Evolutionary conservation across 2,797 vertebrate genomes (phyloP).

Genomic region (Halcyon chelicuti): DNA sequence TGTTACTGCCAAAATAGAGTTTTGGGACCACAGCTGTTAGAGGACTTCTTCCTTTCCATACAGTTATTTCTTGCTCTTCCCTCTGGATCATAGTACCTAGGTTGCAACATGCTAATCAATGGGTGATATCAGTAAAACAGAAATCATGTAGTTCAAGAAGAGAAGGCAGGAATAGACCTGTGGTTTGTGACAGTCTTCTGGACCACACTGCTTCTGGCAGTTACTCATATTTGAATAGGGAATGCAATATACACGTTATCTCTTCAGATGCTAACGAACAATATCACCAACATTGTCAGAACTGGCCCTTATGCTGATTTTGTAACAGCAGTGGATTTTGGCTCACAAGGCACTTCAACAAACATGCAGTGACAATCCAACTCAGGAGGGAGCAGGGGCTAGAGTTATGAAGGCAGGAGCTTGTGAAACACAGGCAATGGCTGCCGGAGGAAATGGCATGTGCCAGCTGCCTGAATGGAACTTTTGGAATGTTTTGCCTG

Average conservation of each 20-base stretch:
- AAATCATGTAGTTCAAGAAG: not conserved
- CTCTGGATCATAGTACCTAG: not conserved
- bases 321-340: not conserved
- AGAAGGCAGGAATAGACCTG: not conserved
- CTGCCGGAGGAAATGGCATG: not conserved
- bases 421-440: fast-evolving
- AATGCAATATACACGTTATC: not conserved
- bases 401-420: not conserved
- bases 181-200: not conserved
- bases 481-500: not conserved
- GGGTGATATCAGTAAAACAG: not conserved
- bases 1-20: not conserved
- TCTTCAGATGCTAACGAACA: not conserved
- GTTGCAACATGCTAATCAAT: not conserved
- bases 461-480: fast-evolving
- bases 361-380: not conserved
- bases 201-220: not conserved
- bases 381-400: not conserved
- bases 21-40: not conserved
- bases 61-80: not conserved
- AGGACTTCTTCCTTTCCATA: not conserved
- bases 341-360: not conserved
- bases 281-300: not conserved
- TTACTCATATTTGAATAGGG: not conserved
- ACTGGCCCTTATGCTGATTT: not conserved